Conservation (phyloP, 1,140 invertebrate species). For the Dysdera silvatica region DNA sequence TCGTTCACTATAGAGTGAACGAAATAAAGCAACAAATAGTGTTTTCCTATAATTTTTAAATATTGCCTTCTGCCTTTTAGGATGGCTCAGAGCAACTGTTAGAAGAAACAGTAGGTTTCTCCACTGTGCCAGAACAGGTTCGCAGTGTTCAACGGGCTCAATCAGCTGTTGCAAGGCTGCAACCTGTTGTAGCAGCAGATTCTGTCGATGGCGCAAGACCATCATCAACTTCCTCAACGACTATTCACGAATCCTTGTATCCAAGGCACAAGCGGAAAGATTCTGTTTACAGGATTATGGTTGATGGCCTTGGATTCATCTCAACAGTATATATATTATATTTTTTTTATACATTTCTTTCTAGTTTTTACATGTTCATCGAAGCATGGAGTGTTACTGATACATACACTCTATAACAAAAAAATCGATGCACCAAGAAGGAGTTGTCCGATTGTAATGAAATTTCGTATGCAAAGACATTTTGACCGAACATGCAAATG, state of each 20-base stretch:
- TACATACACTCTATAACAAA: background rate
- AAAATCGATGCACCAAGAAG: no score
- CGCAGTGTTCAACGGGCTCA: background rate
- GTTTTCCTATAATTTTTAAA: no score
- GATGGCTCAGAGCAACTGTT: background rate
- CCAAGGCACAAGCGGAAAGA: conserved; percentile 40
- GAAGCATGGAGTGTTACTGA: background rate
- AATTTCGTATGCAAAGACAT: no score
- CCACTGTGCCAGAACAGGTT: conserved; percentile 18
- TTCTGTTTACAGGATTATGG: conserved; percentile 45
- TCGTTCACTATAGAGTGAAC: no score
- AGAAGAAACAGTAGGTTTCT: conserved; percentile 7
- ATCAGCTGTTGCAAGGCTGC: background rate
- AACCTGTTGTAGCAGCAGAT: background rate
- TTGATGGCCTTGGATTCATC: conserved; percentile 42
- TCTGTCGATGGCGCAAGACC: background rate
- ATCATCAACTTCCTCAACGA: background rate
- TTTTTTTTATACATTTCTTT: background rate
- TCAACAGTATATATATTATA: conserved; percentile 36
- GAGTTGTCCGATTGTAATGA: no score
- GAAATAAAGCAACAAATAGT: no score
- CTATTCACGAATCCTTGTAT: conserved; percentile 2
- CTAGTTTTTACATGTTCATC: background rate
- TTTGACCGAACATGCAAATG: no score
- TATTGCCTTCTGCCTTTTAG: no score